These are phyloP conservation scores for Leucoma salicis DNA, from an alignment of 2,888 invertebrate genomes.

Conservation along the genomic window DNA sequence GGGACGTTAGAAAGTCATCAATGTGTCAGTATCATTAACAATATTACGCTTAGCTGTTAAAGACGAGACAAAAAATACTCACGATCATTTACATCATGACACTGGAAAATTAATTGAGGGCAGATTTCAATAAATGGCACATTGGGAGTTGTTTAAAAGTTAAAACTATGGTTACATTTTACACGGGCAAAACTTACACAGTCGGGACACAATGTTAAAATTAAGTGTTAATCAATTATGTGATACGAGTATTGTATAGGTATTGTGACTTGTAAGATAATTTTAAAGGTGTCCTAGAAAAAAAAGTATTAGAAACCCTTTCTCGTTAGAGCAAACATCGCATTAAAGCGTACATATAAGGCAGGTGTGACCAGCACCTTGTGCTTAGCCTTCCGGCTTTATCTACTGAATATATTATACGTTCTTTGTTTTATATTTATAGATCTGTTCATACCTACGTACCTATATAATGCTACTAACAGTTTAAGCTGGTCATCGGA, in stretches of 20 bases:
- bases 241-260: neutral
- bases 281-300: constrained; percentile 12
- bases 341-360: constrained; percentile 39
- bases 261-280: constrained; percentile 6
- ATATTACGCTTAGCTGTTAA: constrained; percentile 19
- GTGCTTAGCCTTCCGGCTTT: constrained; percentile 65
- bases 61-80: constrained; percentile 17
- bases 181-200: constrained; percentile 29
- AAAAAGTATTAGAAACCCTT: constrained; percentile 24
- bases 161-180: constrained; percentile 22
- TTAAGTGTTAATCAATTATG: neutral
- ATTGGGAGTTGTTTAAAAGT: constrained; percentile 1
- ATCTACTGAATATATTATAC: constrained; percentile 61
- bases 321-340: constrained; percentile 37
- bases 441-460: neutral
- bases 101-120: constrained; percentile 8
- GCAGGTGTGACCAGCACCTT: constrained; percentile 72
- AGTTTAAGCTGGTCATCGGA: constrained; percentile 13
- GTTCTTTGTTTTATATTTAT: constrained; percentile 49
- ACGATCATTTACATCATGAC: constrained; percentile 4
- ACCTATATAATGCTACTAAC: constrained; percentile 27
- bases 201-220: neutral
- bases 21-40: constrained; percentile 26
- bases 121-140: constrained; percentile 15
- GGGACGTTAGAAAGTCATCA: constrained; percentile 40